Percentiles rank a stretch among this genome's conserved stretches.
Evolutionary conservation across 1,140 invertebrate genomes (phyloP).

Genomic region (Drosophila parvula): DNA sequence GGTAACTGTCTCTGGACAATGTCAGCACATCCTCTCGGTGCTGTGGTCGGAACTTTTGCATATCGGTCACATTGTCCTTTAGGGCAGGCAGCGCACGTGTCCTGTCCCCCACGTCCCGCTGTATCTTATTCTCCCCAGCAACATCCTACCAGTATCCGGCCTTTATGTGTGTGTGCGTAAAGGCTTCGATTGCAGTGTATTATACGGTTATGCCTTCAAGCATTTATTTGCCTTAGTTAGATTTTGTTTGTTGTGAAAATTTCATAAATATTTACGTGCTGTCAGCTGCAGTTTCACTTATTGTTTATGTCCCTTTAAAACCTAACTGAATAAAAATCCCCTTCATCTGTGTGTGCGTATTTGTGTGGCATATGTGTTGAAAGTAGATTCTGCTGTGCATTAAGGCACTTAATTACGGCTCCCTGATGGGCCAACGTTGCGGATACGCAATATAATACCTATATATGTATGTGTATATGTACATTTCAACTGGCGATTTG

Average conservation of each 20-base stretch:
- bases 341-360: background rate
- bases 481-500: conserved; percentile 19
- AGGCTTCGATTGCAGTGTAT: conserved; percentile 69
- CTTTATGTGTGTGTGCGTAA: conserved; percentile 43
- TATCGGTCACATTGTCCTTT: conserved; percentile 70
- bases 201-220: conserved; percentile 59
- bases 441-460: conserved; percentile 30
- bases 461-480: background rate
- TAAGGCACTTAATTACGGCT: conserved; percentile 49
- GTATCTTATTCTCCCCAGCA: conserved; percentile 15
- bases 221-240: conserved; percentile 66
- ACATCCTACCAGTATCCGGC: background rate
- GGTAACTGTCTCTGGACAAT: conserved; percentile 72
- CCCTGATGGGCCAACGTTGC: conserved; percentile 29
- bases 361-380: conserved; percentile 19
- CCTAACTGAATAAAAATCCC: conserved; percentile 49
- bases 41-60: conserved; percentile 66
- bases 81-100: conserved; percentile 58
- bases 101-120: conserved; percentile 19
- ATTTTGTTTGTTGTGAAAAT: conserved; percentile 59
- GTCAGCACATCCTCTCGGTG: conserved; percentile 56
- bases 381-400: conserved; percentile 31
- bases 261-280: conserved; percentile 67
- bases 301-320: conserved; percentile 41
- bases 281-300: conserved; percentile 55